Evolutionary conservation across 2,888 invertebrate species (phyloP).

Genomic region (Eremobia ochroleuca): DNA sequence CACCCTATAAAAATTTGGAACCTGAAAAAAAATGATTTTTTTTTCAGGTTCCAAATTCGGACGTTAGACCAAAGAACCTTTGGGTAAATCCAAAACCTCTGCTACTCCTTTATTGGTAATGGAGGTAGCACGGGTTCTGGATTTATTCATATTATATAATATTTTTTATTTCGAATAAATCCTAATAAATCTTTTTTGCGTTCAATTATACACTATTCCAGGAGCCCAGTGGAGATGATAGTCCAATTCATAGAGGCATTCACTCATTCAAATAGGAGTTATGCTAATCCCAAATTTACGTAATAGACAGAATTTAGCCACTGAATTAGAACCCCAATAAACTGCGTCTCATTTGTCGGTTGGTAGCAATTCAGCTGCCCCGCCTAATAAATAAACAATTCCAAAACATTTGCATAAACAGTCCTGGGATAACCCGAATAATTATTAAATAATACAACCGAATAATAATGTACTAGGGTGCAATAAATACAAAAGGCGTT

Average conservation of each 20-base stretch:
- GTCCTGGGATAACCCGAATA: conserved; percentile 57
- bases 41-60: too few species aligned
- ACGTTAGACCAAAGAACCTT: not conserved
- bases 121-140: not conserved
- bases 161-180: not conserved
- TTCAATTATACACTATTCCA: too few species aligned
- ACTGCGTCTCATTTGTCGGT: conserved; percentile 24
- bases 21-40: too few species aligned
- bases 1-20: too few species aligned
- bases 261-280: conserved; percentile 5
- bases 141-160: not conserved
- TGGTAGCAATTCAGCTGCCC: conserved; percentile 48
- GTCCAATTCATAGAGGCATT: not conserved
- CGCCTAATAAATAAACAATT: conserved; percentile 45
- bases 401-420: conserved; percentile 54
- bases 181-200: too few species aligned
- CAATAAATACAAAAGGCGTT: conserved; percentile 72
- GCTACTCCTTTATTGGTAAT: not conserved
- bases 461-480: conserved; percentile 76
- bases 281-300: conserved; percentile 10
- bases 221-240: not conserved
- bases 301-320: conserved; percentile 9
- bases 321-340: conserved; percentile 15
- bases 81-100: not conserved
- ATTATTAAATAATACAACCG: conserved; percentile 66